phyloP scores from a whole-genome alignment of 2,113 vertebrate genomes.

The Tachuris rubrigastra region DNA sequence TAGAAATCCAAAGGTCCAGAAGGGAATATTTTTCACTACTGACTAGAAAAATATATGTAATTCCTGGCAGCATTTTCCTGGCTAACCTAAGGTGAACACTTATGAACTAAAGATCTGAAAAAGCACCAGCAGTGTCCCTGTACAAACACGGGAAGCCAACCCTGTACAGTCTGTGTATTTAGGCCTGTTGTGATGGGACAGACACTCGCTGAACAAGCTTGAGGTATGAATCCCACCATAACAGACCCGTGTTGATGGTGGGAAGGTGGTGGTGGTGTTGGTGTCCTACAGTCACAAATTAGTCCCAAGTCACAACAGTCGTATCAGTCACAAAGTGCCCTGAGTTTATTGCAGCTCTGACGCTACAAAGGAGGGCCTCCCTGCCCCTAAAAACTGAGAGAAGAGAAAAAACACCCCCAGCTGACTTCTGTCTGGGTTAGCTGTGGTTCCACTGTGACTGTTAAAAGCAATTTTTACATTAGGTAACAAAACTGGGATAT shows the following conservation, averaged over 20 bases:
- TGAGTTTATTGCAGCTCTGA: neutral
- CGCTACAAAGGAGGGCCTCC: neutral
- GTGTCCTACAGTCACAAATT: too few species aligned
- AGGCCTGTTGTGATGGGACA: neutral
- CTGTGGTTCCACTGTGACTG: neutral
- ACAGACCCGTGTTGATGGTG: neutral
- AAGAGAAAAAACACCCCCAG: neutral
- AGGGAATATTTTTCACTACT: neutral
- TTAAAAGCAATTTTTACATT: neutral
- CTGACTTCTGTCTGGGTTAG: neutral
- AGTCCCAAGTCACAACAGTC: too few species aligned
- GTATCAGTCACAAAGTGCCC: neutral
- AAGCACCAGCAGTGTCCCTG: neutral
- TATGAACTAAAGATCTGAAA: neutral
- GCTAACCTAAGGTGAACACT: neutral
- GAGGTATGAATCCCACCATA: neutral
- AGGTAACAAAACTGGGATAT: neutral
- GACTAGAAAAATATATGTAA: neutral
- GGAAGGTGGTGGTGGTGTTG: neutral
- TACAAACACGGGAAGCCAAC: fast-evolving
- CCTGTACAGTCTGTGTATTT: neutral
- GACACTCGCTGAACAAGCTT: neutral
- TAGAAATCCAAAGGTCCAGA: neutral
- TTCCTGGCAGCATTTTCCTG: neutral
- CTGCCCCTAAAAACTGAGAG: neutral